Percentiles rank a stretch among this genome's conserved stretches.
phyloP scores from a whole-genome alignment of 2,113 vertebrate genomes.

The Hippolais icterina region DNA sequence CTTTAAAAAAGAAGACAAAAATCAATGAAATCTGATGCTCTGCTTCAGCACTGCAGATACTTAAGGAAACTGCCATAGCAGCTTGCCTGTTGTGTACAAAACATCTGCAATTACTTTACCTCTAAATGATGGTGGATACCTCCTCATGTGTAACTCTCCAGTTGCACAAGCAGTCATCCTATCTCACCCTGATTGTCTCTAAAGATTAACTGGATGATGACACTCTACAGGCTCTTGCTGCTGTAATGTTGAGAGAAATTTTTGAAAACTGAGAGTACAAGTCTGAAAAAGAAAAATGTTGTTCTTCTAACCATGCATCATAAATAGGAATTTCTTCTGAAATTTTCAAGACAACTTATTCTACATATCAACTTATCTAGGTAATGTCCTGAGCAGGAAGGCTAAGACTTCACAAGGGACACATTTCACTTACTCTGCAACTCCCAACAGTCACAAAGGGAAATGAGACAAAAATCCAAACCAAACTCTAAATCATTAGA shows the following conservation, averaged over 20 bases:
- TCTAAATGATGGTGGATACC: neutral
- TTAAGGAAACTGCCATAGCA: neutral
- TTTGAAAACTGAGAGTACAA: neutral
- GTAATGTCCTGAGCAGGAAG: neutral
- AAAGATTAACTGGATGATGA: neutral
- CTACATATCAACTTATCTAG: neutral
- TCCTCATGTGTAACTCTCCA: neutral
- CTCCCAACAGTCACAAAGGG: neutral
- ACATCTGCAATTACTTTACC: neutral
- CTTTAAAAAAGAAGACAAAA: neutral
- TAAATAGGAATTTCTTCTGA: neutral
- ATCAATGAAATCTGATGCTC: neutral
- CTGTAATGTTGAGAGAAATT: neutral
- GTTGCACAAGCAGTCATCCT: neutral
- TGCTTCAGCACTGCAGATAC: neutral
- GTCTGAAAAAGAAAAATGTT: neutral
- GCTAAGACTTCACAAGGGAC: neutral
- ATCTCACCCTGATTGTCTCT: neutral
- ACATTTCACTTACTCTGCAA: neutral
- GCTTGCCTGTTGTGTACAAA: neutral
- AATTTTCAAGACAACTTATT: neutral
- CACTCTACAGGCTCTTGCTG: neutral
- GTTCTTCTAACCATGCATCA: neutral
- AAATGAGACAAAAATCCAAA: neutral
- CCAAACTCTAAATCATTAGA: neutral